Base-by-base conservation (phyloP, 2,113 vertebrate genomes). In the Apeltes quadracus region DNA sequence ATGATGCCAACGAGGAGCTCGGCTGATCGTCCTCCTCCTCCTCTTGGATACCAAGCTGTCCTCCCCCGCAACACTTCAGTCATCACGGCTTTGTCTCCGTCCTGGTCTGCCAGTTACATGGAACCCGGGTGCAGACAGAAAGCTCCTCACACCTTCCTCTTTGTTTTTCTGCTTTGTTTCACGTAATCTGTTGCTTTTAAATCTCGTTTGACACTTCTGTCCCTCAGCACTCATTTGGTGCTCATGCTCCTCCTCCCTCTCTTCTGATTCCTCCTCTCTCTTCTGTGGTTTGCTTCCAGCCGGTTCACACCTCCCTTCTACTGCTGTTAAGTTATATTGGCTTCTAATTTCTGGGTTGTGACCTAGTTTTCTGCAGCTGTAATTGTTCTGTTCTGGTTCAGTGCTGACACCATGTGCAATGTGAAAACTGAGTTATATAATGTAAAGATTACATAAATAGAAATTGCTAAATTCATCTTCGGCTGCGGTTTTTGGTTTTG, bases 301-400 rank as follows among this genome's bases (percentile, higher is more conserved):
- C 69, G 2, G 7, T 75, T 88, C 72, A 75, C 76, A 72, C 81
- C 13, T 73, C 68, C 76, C 39, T 34, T 77, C 62, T n/a, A 79
- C 66, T 69, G 48, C 82, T 83, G 77, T 67, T 83, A 79, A 44
- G 57, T 20, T 36, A 41, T 4, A 58, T 59, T 79, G 38, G 48
- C 46, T 69, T 76, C 13, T 69, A 0, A 25, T 78, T 78, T 75
- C 59, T 76, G 72, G 79, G 75, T 81, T 67, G 56, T 65, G 84
- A 86, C 76, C 73, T 16, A 84, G 29, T 62, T 82, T 72, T 36
- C 44, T 23, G 70, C 76, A 72, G 73, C 67, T 20, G 74, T 50
- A 36, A 29, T 43, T 3, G 61, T 69, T 70, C 63, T 34, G 54
- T n/a, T 66, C 67, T 32, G 48, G 39, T 62, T 50, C 64, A 66